These are phyloP conservation scores for Micromesistius poutassou DNA, from an alignment of 2,797 vertebrate species.

Conservation along the genomic window DNA sequence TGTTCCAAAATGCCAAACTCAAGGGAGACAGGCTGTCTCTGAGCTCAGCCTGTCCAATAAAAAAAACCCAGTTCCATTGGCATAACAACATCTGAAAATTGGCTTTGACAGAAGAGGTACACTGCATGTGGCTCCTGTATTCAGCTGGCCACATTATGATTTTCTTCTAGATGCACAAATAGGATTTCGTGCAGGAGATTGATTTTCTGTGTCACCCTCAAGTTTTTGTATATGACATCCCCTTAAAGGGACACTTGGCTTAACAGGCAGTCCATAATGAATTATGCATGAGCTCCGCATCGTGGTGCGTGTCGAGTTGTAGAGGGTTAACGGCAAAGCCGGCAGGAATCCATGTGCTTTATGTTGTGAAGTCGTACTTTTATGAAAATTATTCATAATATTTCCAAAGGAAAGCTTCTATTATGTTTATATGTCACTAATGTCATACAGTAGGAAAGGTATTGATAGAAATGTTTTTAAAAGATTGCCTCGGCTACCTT, in stretches of 20 bases:
- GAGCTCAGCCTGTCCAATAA: slow-evolving; percentile 62
- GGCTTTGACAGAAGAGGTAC: slow-evolving; percentile 48
- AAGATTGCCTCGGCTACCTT: not conserved
- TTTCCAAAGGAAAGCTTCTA: slow-evolving; percentile 28
- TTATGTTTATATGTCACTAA: slow-evolving; percentile 10
- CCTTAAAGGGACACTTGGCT: slow-evolving; percentile 42
- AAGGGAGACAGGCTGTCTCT: slow-evolving; percentile 61
- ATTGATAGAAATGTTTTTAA: not conserved
- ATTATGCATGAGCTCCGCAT: slow-evolving; percentile 43
- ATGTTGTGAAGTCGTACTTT: slow-evolving; percentile 27
- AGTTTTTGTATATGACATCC: slow-evolving; percentile 30
- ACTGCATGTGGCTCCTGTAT: slow-evolving; percentile 33
- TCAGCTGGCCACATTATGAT: slow-evolving; percentile 28
- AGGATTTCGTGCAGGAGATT: slow-evolving; percentile 40
- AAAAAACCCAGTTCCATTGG: slow-evolving; percentile 50
- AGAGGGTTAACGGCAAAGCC: slow-evolving; percentile 43
- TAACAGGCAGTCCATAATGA: slow-evolving; percentile 31
- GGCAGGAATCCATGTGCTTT: slow-evolving; percentile 25
- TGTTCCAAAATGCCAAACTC: slow-evolving; percentile 66
- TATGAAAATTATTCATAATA: slow-evolving; percentile 35
- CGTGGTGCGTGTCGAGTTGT: slow-evolving; percentile 31
- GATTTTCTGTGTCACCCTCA: slow-evolving; percentile 38
- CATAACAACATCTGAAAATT: slow-evolving; percentile 58
- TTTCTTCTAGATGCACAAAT: slow-evolving; percentile 36
- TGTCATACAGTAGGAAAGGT: not conserved